These are phyloP conservation scores for Meteorus sp. DNA, from an alignment of 1,140 invertebrate genomes.

Conservation along the genomic window DNA sequence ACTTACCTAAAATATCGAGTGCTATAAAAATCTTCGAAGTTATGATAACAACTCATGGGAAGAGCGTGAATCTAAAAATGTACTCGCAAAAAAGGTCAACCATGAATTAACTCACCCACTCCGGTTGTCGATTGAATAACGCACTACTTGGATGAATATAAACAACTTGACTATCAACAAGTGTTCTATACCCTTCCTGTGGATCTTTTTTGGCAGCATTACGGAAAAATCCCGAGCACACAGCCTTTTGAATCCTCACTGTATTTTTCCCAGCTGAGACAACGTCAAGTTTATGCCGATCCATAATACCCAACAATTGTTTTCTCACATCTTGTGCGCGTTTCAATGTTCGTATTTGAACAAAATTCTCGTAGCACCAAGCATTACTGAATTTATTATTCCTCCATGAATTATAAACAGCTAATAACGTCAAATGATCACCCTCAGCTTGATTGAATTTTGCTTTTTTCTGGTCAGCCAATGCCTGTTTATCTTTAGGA, in stretches of 20 bases:
- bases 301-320: conserved; percentile 97
- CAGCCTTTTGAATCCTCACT: conserved; percentile 94
- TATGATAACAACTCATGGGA: no score
- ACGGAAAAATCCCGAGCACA: conserved; percentile 98
- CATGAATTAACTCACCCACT: conserved; percentile 76
- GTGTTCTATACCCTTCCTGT: conserved; percentile 96
- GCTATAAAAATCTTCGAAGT: no score
- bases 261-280: conserved; percentile 96
- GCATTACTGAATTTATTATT: conserved; percentile 99
- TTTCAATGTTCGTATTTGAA: conserved; percentile 96
- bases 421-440: conserved; percentile 96
- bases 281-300: conserved; percentile 96
- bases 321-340: conserved; percentile 98
- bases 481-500: conserved; percentile 94
- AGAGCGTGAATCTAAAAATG: no score
- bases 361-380: conserved; percentile 99
- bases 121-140: conserved; percentile 96
- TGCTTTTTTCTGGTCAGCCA: conserved; percentile 98
- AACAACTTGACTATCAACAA: conserved; percentile 97
- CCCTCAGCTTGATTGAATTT: conserved; percentile 99
- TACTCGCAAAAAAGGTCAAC: no score
- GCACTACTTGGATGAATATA: conserved; percentile 99
- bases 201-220: conserved; percentile 99
- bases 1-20: no score
- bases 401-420: conserved; percentile 99